Base-by-base conservation (phyloP, 2,113 vertebrate species). In the Drymodes brunneopygia region DNA sequence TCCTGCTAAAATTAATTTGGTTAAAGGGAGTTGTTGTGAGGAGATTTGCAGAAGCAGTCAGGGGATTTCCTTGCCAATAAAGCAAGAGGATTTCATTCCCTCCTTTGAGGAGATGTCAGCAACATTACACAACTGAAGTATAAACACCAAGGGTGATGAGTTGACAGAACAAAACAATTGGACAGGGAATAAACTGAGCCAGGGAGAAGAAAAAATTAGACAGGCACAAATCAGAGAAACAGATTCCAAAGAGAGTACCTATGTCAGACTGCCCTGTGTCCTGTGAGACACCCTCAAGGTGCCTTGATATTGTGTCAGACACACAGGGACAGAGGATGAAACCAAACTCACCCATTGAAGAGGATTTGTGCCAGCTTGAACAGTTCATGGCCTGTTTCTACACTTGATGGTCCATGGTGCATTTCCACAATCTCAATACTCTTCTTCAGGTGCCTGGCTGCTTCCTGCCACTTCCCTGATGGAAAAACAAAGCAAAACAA, bases 321-420 rank as follows among this genome's bases (percentile, higher is more conserved):
- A 83, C 70, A n/a, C 51, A 21, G 42, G 60, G 35, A 48, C 47
- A 69, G 53, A 82, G 40, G 40, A 91, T 10, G 21, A 88, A 74
- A 82, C 25, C 62, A 78, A 28, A 77, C 92, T 98, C 95, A 99
- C 99, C 99, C 99, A 35, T 99, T 99, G 95, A 99, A 99, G 94
- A 99, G 98, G 48, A 99, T 95, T 86, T 99, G 99, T 75, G 98
- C 98, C 96, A 99, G 96, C 95, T 99, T 99, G 98, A 99, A 99
- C 88, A 99, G 98, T 67, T 99, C 99, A 29, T 96, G 98, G 56
- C 98, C 99, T 48, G 98, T 93, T 97, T 99, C 99, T 44, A 99
- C 66, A 58, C 99, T 99, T 90, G 98, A 97, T 20, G 98, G 96
- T 53, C 99, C 99, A 2, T 98, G 99, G 93, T 98, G 98, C 64